Evolutionary conservation across 2,113 vertebrate genomes (phyloP), one percentile per base, ranked within the genome.

Genomic region (Chlorodrepanis virens): DNA sequence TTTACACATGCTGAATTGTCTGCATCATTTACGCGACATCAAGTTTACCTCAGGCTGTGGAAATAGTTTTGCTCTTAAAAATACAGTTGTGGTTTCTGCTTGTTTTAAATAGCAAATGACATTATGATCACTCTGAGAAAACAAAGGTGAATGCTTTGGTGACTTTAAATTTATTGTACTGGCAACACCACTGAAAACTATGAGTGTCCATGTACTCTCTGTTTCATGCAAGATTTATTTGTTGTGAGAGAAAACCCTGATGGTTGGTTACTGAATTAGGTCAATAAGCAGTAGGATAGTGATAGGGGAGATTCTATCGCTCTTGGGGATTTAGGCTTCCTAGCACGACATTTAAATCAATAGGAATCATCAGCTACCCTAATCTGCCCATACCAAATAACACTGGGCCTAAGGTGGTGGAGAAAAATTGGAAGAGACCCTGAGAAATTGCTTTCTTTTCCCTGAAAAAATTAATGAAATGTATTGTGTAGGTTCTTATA

Each of bases 181-280:
- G 85, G 80, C 61, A 93, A 71, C 37, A 64, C 37, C 40, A 56
- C 76, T 78, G 88, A 90, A 89, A 94, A 93, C 80, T 81, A 37
- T 2, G 2, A 90, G 76, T 90, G 83, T 87, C 83, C 71, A 37
- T 90, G 85, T 90, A 64, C 88, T 89, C 50, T 70, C 84, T 95
- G 93, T 95, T 96, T 97, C 96, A 96, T 96, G 94, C 94, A 97
- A 96, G 94, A 94, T 96, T 97, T 97, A 97, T 96, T 95, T 93
- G 94, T 94, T 96, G 93, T 93, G 94, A 95, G 93, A 92, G 94
- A 90, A 97, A 96, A 90, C 92, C 96, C 92, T 75, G 96, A 96
- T 97, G 96, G 90, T 96, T 97, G 94, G 96, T 95, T 97, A 92
- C 93, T 96, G 96, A 97, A 97, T 96, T 97, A 97, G 96, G 96